Evolutionary conservation across 2,888 invertebrate species (phyloP), one percentile per base, ranked within the genome.

Genomic region (Tetramorium bicarinatum): DNA sequence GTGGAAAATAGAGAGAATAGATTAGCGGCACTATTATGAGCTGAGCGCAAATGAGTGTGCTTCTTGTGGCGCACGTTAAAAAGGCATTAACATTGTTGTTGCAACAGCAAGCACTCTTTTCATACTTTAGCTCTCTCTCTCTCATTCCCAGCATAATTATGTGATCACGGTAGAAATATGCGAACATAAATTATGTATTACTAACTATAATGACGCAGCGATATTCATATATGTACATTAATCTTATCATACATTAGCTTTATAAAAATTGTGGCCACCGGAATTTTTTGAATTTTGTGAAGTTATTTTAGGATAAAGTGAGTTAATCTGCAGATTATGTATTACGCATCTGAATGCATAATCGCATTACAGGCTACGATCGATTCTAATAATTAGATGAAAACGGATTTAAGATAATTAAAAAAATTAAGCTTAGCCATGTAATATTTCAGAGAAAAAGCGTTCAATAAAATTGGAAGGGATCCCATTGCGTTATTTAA

Each of bases 31-130:
- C 56, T 64, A 76, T 66, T 74, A 76, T 82, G 62, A 76, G 76
- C 77, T 21, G 56, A 66, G 77, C 38, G 44, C 47, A 72, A 81
- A 61, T 49, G 47, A 74, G 69, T 38, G 56, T 64, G 82, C 38
- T 76, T 76, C 77, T 76, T 66, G 77, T 29, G 38, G n/a, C 13
- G 47, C 64, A 67, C 66, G 82, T 66, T 66, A 61, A 83, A 83
- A 77, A 79, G 61, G 59, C 79, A 80, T 80, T 80, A 80, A 80
- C 71, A 71, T 69, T 79, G 79, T 80, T 80, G 79, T 25, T 71
- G 71, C 59, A 49, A 47, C 29, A 25, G 38, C 79, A 34, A 59
- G 79, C 71, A 47, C n/a, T 59, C 59, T 59, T 47, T 71, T 61
- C 71, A 71, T 71, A 71, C 38, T 71, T 80, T 71, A 71, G 47